Evolutionary conservation across 2,888 invertebrate species (phyloP).

Genomic region (Stomorhina lunata): DNA sequence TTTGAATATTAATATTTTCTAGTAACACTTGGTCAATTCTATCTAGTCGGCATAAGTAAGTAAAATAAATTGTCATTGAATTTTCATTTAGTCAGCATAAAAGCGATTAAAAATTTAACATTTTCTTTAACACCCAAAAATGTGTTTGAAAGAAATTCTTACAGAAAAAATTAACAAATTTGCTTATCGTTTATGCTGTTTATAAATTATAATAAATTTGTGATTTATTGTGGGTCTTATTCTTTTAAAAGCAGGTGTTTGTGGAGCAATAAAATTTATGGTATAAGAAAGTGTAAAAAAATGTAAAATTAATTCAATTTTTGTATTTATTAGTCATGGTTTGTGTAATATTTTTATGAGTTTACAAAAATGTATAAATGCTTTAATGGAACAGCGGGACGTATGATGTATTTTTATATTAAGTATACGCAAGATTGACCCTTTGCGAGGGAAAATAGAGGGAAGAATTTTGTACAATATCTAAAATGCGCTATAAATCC

Average conservation of each 20-base stretch:
- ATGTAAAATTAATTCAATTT: no score
- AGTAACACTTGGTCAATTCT: background rate
- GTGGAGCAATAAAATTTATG: no score
- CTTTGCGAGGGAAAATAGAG: no score
- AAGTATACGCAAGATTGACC: background rate
- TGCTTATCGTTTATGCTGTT: slow-evolving; percentile 5
- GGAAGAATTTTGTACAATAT: no score
- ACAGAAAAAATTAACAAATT: background rate
- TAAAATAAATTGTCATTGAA: slow-evolving; percentile 55
- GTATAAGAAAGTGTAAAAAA: no score
- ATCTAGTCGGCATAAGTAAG: background rate
- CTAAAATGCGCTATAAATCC: no score
- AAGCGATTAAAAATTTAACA: no score
- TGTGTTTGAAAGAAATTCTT: background rate
- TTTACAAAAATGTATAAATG: background rate
- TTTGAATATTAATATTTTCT: slow-evolving; percentile 18
- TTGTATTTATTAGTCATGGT: background rate
- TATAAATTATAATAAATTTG: background rate
- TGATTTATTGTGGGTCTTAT: slow-evolving; percentile 28
- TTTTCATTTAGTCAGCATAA: slow-evolving; percentile 51
- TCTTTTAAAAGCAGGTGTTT: background rate
- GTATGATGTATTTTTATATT: background rate
- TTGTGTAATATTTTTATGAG: background rate
- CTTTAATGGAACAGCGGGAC: background rate
- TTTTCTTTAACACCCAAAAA: background rate